phyloP scores from a whole-genome alignment of 2,888 invertebrate genomes.

The Tiphia femorata region DNA sequence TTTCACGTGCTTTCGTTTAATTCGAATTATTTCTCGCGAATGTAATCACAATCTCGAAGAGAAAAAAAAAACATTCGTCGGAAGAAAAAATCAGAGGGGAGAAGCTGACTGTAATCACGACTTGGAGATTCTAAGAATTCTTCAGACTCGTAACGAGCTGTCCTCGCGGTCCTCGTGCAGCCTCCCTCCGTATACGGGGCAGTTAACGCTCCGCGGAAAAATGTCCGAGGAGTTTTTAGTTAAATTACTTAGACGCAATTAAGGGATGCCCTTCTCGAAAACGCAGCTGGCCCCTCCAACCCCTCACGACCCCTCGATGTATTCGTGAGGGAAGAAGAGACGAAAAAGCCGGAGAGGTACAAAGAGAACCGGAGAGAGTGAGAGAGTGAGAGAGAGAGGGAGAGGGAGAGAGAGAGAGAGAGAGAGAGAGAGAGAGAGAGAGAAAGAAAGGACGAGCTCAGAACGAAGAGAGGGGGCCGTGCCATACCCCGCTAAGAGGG shows the following conservation, averaged over 20 bases:
- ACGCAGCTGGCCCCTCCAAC: constrained; percentile 37
- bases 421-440: constrained; percentile 19
- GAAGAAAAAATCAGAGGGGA: too few species aligned
- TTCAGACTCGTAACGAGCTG: too few species aligned
- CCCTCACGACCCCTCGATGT: neutral
- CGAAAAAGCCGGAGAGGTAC: constrained; percentile 13
- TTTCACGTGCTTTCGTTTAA: too few species aligned
- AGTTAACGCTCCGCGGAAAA: constrained; percentile 29
- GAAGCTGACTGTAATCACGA: too few species aligned
- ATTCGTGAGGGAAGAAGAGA: constrained; percentile 7
- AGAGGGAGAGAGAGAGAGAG: constrained; percentile 3
- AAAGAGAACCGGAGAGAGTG: constrained; percentile 13
- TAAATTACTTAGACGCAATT: constrained; percentile 68
- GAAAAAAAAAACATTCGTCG: too few species aligned
- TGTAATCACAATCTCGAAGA: too few species aligned
- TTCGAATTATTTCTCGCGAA: too few species aligned
- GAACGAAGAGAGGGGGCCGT: too few species aligned
- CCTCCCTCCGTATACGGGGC: neutral
- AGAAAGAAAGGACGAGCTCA: constrained; percentile 21
- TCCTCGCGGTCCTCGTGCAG: neutral
- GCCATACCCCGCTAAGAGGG: constrained; percentile 64
- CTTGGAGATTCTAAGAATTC: too few species aligned
- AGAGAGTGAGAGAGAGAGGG: constrained; percentile 10
- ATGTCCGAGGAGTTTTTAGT: constrained; percentile 60
- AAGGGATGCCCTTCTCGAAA: constrained; percentile 51